phyloP scores from a whole-genome alignment of 2,113 vertebrate species.

The Hucho hucho region DNA sequence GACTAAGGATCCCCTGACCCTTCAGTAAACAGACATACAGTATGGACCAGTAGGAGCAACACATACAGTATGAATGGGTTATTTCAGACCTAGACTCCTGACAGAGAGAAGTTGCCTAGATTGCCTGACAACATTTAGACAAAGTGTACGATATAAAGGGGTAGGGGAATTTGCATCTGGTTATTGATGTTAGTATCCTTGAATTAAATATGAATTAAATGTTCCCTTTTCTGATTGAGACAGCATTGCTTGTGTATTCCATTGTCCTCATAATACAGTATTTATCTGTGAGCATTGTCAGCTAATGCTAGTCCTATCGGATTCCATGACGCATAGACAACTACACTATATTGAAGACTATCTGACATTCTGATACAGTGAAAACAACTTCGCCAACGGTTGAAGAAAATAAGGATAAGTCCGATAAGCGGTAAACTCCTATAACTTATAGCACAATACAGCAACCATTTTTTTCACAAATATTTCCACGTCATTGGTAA shows the following conservation, averaged over 20 bases:
- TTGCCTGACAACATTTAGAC: constrained; percentile 4
- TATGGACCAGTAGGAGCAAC: too few species aligned
- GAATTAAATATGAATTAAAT: background rate
- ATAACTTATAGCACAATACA: constrained; percentile 62
- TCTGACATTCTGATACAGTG: constrained; percentile 35
- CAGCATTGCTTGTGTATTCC: background rate
- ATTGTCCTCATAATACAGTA: background rate
- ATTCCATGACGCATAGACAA: too few species aligned
- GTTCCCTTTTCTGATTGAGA: background rate
- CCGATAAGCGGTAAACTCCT: constrained; percentile 39
- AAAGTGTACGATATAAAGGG: constrained; percentile 18
- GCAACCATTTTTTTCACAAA: constrained; percentile 58
- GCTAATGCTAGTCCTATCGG: background rate
- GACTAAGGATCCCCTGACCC: background rate
- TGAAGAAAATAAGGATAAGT: constrained; percentile 35
- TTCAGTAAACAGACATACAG: background rate
- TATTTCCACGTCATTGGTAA: constrained; percentile 52
- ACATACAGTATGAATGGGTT: too few species aligned
- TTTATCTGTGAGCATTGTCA: background rate
- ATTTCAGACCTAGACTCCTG: too few species aligned
- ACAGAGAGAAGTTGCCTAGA: background rate
- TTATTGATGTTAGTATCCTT: constrained; percentile 17
- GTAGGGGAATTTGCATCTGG: constrained; percentile 35
- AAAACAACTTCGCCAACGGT: constrained; percentile 19
- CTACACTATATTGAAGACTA: too few species aligned